Evolutionary conservation across 2,888 invertebrate genomes (phyloP), one percentile per base, ranked within the genome.

Genomic region (Trichogramma dendrolimi): DNA sequence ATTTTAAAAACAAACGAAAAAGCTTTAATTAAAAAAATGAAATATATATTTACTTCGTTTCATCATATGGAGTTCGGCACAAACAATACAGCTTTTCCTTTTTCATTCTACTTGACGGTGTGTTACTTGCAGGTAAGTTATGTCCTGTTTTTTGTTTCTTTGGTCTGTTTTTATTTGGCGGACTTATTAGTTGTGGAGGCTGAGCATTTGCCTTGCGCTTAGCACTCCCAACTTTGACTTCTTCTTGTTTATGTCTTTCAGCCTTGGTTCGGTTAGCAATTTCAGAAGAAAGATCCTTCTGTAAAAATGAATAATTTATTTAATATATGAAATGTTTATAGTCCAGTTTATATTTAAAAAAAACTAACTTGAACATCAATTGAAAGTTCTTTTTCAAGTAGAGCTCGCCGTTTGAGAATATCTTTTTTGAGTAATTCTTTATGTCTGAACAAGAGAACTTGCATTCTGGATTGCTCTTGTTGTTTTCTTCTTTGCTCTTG

Each of bases 21-120:
- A 41, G 47, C 4, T 52, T 62, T 54, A 46, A 7, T 51, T 14
- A 8, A 64, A 48, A 43, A 42, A 41, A 54, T 27, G 5, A 46
- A 42, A 39, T 38, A 3, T 48, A 40, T 2, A 77, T 85, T 82
- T 77, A 94, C 91, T 94, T 94, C 11, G 94, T 91, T 74, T 94
- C 92, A 79, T 98, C 96, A 76, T 97, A 97, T 4, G 96, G 94
- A 50, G 92, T 96, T 75, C 92, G 87, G 76, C 97, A 97, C 58
- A 94, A 82, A 77, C 97, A 97, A 73, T 94, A 90, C 2, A 96
- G 83, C 74, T 92, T 92, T 71, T 92, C 91, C 72, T 90, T 91
- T 73, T 87, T 88, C 11, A 78, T 72, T 50, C 75, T 72, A 67
- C 71, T 74, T 1, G 76, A 52, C 46, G 69, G 69, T 4, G 72